Base-by-base conservation (phyloP, 2,113 vertebrate species). In the Megalops atlanticus region DNA sequence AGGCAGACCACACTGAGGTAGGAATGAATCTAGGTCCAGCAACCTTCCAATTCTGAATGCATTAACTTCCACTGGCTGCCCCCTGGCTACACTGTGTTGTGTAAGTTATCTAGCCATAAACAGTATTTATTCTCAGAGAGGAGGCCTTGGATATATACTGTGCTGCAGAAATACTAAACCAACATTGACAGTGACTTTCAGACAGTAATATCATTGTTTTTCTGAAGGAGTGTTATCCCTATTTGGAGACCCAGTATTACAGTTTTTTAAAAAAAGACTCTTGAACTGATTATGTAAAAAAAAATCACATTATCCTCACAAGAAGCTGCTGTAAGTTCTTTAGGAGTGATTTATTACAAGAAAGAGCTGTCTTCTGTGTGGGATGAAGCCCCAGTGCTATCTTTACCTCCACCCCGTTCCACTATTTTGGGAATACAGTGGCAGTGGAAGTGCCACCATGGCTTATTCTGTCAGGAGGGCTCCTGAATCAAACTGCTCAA, bases 351-450 rank as follows among this genome's bases (percentile, higher is more conserved):
- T 93, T 88, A 92, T 90, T 91, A 85, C 90, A 83, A 86, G 81
- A 74, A 69, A 83, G 87, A 92, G 84, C 89, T 88, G 86, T 91
- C 88, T 85, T 81, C 39, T 83, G 86, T 91, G 84, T 86, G 86
- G 89, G 91, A 87, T 82, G 86, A 87, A 89, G 85, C 71, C 86
- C 86, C 86, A 45, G 70, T 64, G 80, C 89, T 92, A 89, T 93
- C 89, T 92, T 91, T 92, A 86, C 88, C 92, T 89, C 78, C 89
- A 88, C 89, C 88, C 90, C 89, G 87, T 86, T 71, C 71, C 90
- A 90, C 90, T 91, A 89, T 92, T 93, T 90, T 85, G 90, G 88
- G 90, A 91, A 82, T 80, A 77, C 82, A 87, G 88, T 84, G 88
- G 88, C 92, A 94, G 91, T 92, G 88, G 89, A 88, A 91, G 90